Conservation (phyloP, 2,113 vertebrate species). For the Dissostichus mawsoni region DNA sequence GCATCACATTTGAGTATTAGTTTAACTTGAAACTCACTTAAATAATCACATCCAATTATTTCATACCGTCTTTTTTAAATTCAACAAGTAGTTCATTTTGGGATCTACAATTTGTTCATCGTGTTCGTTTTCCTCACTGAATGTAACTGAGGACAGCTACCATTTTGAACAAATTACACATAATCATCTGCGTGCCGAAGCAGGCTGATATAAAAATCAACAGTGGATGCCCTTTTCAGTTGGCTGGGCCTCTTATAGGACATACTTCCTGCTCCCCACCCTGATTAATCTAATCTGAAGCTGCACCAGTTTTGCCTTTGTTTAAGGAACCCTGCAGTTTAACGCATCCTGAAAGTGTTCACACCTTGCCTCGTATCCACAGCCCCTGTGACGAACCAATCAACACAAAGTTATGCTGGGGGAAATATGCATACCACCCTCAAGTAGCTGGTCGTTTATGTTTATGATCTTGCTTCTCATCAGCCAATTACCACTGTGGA, state of each 20-base stretch:
- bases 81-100: background rate
- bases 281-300: background rate
- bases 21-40: background rate
- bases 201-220: background rate
- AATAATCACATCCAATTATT: background rate
- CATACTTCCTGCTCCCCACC: background rate
- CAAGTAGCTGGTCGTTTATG: background rate
- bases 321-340: constrained; percentile 11
- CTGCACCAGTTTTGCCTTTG: background rate
- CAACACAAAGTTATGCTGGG: background rate
- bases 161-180: constrained; percentile 8
- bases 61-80: background rate
- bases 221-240: background rate
- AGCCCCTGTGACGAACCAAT: background rate
- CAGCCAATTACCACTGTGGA: background rate
- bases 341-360: background rate
- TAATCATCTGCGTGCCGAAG: constrained; percentile 20
- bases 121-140: background rate
- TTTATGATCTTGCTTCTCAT: constrained; percentile 17
- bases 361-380: background rate
- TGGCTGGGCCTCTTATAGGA: background rate
- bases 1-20: background rate
- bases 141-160: constrained; percentile 14
- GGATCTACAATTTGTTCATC: background rate
- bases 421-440: constrained; percentile 6